Evolutionary conservation across 2,797 vertebrate genomes (phyloP), one percentile per base, ranked within the genome.

Genomic region (Crocidura indochinensis): DNA sequence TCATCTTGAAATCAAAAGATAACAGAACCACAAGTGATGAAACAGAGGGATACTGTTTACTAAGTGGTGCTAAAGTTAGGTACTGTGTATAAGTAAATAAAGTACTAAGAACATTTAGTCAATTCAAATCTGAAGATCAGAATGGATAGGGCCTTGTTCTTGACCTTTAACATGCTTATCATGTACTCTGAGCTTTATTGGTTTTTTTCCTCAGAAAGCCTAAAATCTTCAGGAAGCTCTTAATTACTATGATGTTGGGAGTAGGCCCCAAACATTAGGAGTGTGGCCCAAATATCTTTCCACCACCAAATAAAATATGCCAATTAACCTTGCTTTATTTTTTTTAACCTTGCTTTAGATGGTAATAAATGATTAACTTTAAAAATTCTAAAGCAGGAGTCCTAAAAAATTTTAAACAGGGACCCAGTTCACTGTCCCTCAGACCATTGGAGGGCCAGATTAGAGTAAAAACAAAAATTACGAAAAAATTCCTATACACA

Each of bases 1-100:
- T 99, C 99, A 96, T 99, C 99, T 99, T 96, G 64, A 86, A 91
- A 84, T 12, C 94, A 92, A 95, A 90, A 94, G 92, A 96, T 8
- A 62, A 93, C 1, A 84, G 19, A 79, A 81, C 27, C 49, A 88
- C 65, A 94, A 91, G 84, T 81, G 26, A 74, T 65, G 29, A 75
- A 77, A 29, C 64, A 90, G 51, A 53, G 51, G 51, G 51, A 53
- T 14, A 53, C 51, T 53, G 11, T 12, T 53, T 53, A 14, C 49
- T 9, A 38, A 62, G 4, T 51, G 9, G 8, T 38, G 29, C 67
- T 90, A 92, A 82, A 92, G 79, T 56, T 4, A 80, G 29, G 27
- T 38, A 44, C 14, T 87, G 4, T 53, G 4, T n/a, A 77, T 67
- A 88, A 69, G 83, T 69, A 90, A 75, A 72, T 15, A 77, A 68